A percentile compares a stretch with the other conserved stretches of the same genome.
Conservation (phyloP, 2,113 vertebrate species). For the Macaca nemestrina region DNA sequence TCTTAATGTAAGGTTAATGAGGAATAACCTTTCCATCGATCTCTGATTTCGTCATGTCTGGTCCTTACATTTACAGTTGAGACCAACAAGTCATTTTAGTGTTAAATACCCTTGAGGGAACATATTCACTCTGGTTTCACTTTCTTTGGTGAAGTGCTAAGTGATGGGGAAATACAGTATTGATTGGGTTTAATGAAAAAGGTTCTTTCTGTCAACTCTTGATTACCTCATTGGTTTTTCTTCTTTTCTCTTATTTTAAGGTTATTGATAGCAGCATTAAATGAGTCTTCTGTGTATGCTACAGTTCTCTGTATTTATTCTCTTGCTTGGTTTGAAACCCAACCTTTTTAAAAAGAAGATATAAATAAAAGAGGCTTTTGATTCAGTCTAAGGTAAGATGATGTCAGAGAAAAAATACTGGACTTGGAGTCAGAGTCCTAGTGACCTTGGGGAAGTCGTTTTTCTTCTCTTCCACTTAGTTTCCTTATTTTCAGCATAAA, state of each 20-base stretch:
- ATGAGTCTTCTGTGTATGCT: conserved; percentile 26
- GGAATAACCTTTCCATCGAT: conserved; percentile 62
- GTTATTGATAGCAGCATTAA: conserved; percentile 38
- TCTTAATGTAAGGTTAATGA: conserved; percentile 60
- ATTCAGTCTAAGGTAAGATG: neutral
- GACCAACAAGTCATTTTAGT: conserved; percentile 48
- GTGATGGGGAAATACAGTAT: conserved; percentile 56
- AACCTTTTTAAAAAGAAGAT: neutral
- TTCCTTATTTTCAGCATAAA: conserved; percentile 34
- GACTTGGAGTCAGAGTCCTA: neutral
- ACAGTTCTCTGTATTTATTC: neutral
- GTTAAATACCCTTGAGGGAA: conserved; percentile 52
- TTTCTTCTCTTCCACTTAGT: neutral
- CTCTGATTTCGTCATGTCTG: conserved; percentile 48
- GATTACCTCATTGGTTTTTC: conserved; percentile 40
- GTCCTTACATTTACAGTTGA: conserved; percentile 58
- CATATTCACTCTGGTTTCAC: neutral
- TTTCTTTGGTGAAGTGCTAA: conserved; percentile 38
- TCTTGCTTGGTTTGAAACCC: neutral
- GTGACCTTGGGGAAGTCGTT: neutral
- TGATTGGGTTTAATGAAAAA: conserved; percentile 66
- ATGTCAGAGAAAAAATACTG: neutral
- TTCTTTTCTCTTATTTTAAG: conserved; percentile 31
- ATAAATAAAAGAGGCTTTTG: neutral
- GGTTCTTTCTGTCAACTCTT: conserved; percentile 56